Base-by-base conservation (phyloP, 2,888 invertebrate species). In the Machimus atricapillus region DNA sequence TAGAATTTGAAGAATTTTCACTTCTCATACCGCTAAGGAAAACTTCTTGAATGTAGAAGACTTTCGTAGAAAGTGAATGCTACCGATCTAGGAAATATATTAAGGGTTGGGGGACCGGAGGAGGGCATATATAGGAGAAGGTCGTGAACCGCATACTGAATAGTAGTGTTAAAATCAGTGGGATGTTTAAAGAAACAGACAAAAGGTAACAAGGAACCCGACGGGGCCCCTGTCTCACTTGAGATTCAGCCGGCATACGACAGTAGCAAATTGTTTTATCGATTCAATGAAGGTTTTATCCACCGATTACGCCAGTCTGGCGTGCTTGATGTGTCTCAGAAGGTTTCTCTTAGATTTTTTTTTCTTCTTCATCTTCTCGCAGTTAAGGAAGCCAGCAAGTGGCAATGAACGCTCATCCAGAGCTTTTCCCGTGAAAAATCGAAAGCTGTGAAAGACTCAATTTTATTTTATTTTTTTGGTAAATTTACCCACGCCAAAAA, bases 221-320 rank as follows among this genome's bases (percentile, higher is more conserved):
- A 66, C 66, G 12, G 27, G 66, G 23, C 12, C 8, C 12, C 12
- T 12, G 43, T 8, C 27, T 79, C 52, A 52, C n/a, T 79, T 79
- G 52, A 79, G 27, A 82, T 82, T 82, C 82, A 82, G 58, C 16
- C 2, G 12, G 19, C 66, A 58, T 82, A 4, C 31, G 37, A 16
- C 37, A 19, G 34, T 82, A 82, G 82, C 82, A 82, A 82, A 82
- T 82, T 82, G 82, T 82, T 82, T 82, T 82, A 82, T 82, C 82
- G 82, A 56, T 82, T 82, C 82, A 82, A 37, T 82, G 40, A 66
- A 27, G 66, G 82, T 58, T 82, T 82, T 66, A 58, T 27, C 82
- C 82, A 58, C 37, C 58, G 82, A 82, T 82, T 82, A 58, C 52
- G 46, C 52, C 79, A 79, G 79, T 79, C 46, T 52, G 31, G 52